phyloP scores from a whole-genome alignment of 2,888 invertebrate genomes.

The Nipponacmea schrenckii region DNA sequence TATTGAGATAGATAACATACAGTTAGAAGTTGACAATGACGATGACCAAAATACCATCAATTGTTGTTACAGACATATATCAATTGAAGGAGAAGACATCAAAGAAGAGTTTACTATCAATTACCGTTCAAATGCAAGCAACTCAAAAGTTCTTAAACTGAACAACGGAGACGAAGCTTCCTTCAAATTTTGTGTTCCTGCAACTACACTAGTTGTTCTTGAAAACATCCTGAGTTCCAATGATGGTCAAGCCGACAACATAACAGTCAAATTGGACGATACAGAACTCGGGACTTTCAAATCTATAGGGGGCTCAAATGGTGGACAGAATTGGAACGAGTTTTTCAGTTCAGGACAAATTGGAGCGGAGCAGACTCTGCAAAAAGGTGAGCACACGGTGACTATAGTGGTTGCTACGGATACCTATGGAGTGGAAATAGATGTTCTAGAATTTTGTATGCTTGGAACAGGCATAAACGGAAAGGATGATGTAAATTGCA shows the following conservation, averaged over 20 bases:
- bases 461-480: too few relatives aligned
- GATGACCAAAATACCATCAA: background rate
- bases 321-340: constrained; percentile 15
- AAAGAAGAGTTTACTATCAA: too few relatives aligned
- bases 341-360: background rate
- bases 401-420: constrained; percentile 29
- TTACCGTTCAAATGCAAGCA: background rate
- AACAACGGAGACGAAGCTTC: background rate
- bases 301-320: background rate
- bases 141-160: background rate
- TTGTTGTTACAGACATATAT: too few relatives aligned
- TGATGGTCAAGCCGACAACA: constrained; percentile 15
- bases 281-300: constrained; percentile 8
- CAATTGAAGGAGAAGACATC: too few relatives aligned
- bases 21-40: constrained; percentile 37
- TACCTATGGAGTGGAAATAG: constrained; percentile 39
- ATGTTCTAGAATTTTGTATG: constrained; percentile 10
- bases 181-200: constrained; percentile 18
- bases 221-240: constrained; percentile 14
- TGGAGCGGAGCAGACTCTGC: constrained; percentile 15
- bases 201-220: background rate
- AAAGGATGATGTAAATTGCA: too few relatives aligned
- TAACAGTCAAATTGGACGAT: constrained; percentile 13
- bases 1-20: constrained; percentile 43
- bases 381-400: constrained; percentile 34